These are phyloP conservation scores for Cerastis rubricosa DNA, from an alignment of 2,888 invertebrate species.

Conservation along the genomic window DNA sequence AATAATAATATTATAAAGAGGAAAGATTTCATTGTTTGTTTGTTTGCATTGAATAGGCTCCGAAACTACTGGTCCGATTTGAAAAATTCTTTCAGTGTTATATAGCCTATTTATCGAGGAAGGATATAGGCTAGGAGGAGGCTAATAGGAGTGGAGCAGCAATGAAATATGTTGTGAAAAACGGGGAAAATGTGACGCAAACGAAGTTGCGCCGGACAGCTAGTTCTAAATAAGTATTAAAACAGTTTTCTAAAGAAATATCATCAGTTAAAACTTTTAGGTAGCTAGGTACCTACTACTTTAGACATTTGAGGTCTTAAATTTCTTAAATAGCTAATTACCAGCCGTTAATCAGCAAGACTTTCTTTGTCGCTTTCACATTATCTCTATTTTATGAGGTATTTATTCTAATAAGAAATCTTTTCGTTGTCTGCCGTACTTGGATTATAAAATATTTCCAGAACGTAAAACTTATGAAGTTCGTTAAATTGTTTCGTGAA, in stretches of 20 bases:
- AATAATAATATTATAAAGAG: too few species aligned
- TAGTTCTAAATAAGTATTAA: neutral
- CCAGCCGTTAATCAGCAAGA: constrained; percentile 25
- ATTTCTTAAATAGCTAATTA: constrained; percentile 35
- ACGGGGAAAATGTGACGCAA: too few species aligned
- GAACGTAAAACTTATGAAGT: constrained; percentile 65
- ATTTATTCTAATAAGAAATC: constrained; percentile 31
- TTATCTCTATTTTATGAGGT: constrained; percentile 31
- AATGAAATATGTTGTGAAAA: too few species aligned
- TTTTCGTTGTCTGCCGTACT: constrained; percentile 28
- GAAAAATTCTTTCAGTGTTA: too few species aligned
- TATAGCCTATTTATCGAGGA: too few species aligned
- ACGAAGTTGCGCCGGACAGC: too few species aligned
- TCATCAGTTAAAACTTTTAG: constrained; percentile 7
- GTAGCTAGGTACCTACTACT: neutral
- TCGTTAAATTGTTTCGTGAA: constrained; percentile 69
- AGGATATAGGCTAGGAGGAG: too few species aligned
- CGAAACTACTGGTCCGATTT: too few species aligned
- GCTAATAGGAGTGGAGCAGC: too few species aligned
- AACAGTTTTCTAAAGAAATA: constrained; percentile 9
- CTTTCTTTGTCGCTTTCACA: constrained; percentile 21
- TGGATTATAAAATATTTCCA: constrained; percentile 48
- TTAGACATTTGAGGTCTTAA: constrained; percentile 19
- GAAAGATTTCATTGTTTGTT: too few species aligned
- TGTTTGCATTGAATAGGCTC: too few species aligned